These are phyloP conservation scores for Drosophila histrio DNA, from an alignment of 2,888 invertebrate genomes.

Conservation along the genomic window DNA sequence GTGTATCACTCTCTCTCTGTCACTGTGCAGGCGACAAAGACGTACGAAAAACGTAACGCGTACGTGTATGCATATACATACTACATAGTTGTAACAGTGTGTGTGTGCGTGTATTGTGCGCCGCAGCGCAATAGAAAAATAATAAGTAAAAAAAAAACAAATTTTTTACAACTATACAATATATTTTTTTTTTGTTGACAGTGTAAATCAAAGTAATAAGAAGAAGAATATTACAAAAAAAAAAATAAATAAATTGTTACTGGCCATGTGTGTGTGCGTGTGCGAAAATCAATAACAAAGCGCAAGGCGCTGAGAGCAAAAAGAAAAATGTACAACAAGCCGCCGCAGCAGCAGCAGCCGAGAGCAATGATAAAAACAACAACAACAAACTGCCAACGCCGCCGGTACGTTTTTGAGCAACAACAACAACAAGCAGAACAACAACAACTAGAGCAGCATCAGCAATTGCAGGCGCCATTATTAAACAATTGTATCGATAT, in stretches of 20 bases:
- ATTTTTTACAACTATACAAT: slow-evolving; percentile 21
- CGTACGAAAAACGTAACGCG: slow-evolving; percentile 58
- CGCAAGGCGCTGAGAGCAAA: slow-evolving; percentile 28
- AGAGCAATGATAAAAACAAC: slow-evolving; percentile 52
- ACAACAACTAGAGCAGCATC: slow-evolving; percentile 11
- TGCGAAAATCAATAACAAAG: slow-evolving; percentile 72
- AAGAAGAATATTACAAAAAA: slow-evolving; percentile 18
- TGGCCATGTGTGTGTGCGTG: slow-evolving; percentile 45
- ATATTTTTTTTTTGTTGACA: slow-evolving; percentile 36
- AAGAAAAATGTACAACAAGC: slow-evolving; percentile 48
- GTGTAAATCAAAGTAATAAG: slow-evolving; percentile 20
- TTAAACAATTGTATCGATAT: slow-evolving; percentile 63
- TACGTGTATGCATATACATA: slow-evolving; percentile 47
- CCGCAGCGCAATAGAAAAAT: slow-evolving; percentile 69
- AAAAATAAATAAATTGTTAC: slow-evolving; percentile 5
- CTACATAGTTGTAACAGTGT: slow-evolving; percentile 21
- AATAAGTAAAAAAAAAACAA: slow-evolving; percentile 32
- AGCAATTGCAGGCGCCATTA: slow-evolving; percentile 42
- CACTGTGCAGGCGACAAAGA: slow-evolving; percentile 47
- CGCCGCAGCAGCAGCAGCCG: slow-evolving; percentile 33
- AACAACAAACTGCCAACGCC: slow-evolving; percentile 41
- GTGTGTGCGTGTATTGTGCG: slow-evolving; percentile 43
- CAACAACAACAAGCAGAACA: slow-evolving; percentile 26
- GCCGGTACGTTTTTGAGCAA: slow-evolving; percentile 46
- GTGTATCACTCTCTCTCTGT: slow-evolving; percentile 6